These are phyloP conservation scores for Myxocyprinus asiaticus DNA, from an alignment of 2,113 vertebrate species.

Conservation along the genomic window DNA sequence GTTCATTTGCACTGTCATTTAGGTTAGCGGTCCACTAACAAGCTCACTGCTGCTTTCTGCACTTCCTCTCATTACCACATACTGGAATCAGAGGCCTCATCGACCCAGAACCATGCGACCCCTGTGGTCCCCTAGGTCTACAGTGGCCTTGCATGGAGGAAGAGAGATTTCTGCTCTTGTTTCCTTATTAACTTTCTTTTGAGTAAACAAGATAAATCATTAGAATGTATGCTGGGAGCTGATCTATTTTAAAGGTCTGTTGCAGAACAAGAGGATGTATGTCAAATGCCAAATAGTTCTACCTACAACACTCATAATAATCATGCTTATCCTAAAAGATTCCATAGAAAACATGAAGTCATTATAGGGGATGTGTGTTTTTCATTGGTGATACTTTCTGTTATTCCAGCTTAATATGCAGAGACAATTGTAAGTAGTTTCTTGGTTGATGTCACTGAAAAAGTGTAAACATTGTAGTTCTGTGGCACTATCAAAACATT, in stretches of 20 bases:
- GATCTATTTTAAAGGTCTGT: not conserved
- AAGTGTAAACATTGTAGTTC: too few relatives aligned
- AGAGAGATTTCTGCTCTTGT: slow-evolving; percentile 9
- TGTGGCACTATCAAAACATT: too few relatives aligned
- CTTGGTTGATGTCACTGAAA: too few relatives aligned
- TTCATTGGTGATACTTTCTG: too few relatives aligned
- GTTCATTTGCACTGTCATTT: slow-evolving; percentile 51
- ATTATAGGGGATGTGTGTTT: too few relatives aligned
- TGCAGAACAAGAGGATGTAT: not conserved
- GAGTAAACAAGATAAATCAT: slow-evolving; percentile 1
- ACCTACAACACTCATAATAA: not conserved
- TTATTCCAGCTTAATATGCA: too few relatives aligned
- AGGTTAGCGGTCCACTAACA: slow-evolving; percentile 69
- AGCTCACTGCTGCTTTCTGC: slow-evolving; percentile 56
- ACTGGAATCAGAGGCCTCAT: slow-evolving; percentile 37
- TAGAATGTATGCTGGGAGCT: not conserved
- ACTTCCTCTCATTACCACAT: slow-evolving; percentile 49
- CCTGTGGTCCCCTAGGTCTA: slow-evolving; percentile 7
- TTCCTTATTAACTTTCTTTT: slow-evolving; percentile 30
- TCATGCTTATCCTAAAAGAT: too few relatives aligned
- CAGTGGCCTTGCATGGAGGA: not conserved
- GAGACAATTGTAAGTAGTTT: too few relatives aligned
- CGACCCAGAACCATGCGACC: slow-evolving; percentile 20
- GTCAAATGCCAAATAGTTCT: not conserved
- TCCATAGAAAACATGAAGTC: too few relatives aligned